Conservation (phyloP, 2,888 invertebrate genomes). For the Sarcophaga caerulescens region DNA sequence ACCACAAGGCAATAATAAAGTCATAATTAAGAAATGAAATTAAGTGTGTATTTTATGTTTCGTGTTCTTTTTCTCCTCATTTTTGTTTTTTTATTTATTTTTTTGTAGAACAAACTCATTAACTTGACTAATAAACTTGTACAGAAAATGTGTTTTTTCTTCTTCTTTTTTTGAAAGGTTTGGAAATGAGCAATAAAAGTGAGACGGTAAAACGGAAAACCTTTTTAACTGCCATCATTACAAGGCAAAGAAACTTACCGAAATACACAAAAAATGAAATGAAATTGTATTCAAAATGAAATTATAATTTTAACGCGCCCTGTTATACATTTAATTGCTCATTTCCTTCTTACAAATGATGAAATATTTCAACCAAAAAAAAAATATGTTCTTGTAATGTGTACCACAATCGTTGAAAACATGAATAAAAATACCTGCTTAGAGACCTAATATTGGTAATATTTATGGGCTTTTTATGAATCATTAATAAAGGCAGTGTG, state of each 20-base stretch:
- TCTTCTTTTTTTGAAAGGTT: background rate
- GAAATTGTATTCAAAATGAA: slow-evolving; percentile 21
- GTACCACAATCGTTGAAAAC: no score
- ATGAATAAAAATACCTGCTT: no score
- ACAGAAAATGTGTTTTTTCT: background rate
- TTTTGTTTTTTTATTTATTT: slow-evolving; percentile 9
- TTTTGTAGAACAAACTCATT: slow-evolving; percentile 57
- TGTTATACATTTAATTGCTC: slow-evolving; percentile 49
- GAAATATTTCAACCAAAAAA: background rate
- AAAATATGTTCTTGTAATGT: no score
- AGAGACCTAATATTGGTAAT: no score
- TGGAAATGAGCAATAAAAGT: slow-evolving; percentile 1
- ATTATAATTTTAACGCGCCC: slow-evolving; percentile 41
- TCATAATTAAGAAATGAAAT: slow-evolving; percentile 67
- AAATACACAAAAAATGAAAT: background rate
- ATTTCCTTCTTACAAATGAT: slow-evolving; percentile 45
- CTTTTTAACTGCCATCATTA: slow-evolving; percentile 1
- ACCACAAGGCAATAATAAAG: slow-evolving; percentile 37
- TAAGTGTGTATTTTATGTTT: slow-evolving; percentile 59
- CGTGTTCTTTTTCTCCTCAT: slow-evolving; percentile 4
- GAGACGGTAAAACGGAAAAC: slow-evolving; percentile 22
- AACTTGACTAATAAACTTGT: slow-evolving; percentile 61
- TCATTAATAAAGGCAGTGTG: no score
- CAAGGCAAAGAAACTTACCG: no score
- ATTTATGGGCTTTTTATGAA: no score